Percentiles rank a stretch among this genome's conserved stretches.
Conservation (phyloP, 2,113 vertebrate species). For the Thomomys bottae region DNA sequence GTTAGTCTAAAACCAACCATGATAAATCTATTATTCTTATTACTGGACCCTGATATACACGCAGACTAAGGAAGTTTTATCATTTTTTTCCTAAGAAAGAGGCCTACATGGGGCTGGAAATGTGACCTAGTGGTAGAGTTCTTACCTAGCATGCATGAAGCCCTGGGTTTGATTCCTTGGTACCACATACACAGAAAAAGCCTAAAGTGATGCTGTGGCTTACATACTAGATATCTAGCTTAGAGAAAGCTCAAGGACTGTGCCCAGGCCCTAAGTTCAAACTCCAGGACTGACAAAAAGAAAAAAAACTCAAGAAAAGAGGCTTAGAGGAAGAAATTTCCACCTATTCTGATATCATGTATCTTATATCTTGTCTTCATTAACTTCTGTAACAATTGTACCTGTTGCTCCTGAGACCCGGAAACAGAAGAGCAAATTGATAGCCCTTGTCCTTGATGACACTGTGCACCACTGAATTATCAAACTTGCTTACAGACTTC, state of each 20-base stretch:
- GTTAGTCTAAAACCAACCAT: neutral
- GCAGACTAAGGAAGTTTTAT: neutral
- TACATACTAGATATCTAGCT: no score
- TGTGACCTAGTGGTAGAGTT: no score
- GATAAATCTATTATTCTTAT: neutral
- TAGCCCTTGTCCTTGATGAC: neutral
- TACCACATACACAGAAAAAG: no score
- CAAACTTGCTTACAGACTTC: neutral
- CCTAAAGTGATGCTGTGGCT: no score
- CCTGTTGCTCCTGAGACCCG: neutral
- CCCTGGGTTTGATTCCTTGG: no score
- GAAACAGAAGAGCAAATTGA: neutral
- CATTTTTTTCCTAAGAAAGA: no score
- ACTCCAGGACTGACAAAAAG: no score
- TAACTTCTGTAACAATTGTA: neutral
- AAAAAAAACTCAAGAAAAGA: neutral
- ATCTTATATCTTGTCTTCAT: neutral
- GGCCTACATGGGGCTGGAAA: no score
- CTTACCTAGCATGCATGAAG: no score
- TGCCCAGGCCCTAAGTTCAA: no score
- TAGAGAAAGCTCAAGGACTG: no score
- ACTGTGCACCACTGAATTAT: neutral
- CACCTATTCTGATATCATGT: neutral
- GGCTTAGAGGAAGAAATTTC: neutral
- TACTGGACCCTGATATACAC: neutral